phyloP scores from a whole-genome alignment of 2,113 vertebrate genomes.

The Prolemur simus region DNA sequence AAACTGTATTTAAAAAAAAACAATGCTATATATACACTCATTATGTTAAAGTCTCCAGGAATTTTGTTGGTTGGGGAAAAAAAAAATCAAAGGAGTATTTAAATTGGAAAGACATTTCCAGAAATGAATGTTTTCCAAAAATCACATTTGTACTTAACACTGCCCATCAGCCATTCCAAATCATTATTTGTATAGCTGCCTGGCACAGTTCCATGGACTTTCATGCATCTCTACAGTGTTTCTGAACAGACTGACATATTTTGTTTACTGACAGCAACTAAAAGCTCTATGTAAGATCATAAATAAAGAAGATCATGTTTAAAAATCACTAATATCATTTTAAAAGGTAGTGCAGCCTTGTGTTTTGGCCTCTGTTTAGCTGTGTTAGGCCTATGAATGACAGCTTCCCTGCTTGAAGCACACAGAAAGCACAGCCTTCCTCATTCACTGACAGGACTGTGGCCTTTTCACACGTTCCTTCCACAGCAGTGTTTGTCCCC shows the following conservation, averaged over 20 bases:
- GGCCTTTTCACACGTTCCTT: conserved; percentile 91
- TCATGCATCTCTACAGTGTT: conserved; percentile 47
- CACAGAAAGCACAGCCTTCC: conserved; percentile 87
- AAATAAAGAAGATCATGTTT: conserved; percentile 80
- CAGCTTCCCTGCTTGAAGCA: conserved; percentile 89
- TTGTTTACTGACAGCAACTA: conserved; percentile 63
- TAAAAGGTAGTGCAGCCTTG: conserved; percentile 87
- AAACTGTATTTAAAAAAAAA: neutral
- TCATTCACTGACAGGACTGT: conserved; percentile 89
- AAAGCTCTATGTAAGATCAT: conserved; percentile 62
- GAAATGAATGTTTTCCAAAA: conserved; percentile 3
- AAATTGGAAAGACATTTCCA: conserved; percentile 34
- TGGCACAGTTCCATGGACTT: conserved; percentile 42
- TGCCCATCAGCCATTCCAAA: conserved; percentile 44
- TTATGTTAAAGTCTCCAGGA: neutral
- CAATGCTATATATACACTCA: neutral
- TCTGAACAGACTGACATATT: conserved; percentile 37
- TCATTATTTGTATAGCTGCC: conserved; percentile 37
- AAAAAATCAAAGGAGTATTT: conserved; percentile 17
- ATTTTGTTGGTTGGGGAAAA: neutral
- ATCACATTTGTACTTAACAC: neutral
- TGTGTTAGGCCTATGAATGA: conserved; percentile 87
- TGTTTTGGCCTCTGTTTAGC: conserved; percentile 87
- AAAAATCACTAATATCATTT: conserved; percentile 88
- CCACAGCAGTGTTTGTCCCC: conserved; percentile 92